These are phyloP conservation scores for Serripes groenlandicus DNA, from an alignment of 2,888 invertebrate genomes.

Conservation along the genomic window DNA sequence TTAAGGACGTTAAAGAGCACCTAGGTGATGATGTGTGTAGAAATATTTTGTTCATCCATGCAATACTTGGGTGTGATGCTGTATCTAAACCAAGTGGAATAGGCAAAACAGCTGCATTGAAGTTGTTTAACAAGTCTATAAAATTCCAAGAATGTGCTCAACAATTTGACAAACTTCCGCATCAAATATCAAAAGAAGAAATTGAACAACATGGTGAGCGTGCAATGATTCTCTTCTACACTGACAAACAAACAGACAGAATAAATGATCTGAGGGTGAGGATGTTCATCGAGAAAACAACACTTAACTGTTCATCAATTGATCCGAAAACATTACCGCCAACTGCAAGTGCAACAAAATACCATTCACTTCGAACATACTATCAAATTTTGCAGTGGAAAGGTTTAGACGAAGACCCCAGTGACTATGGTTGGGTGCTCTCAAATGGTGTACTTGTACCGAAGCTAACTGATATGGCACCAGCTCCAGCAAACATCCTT, in stretches of 20 bases:
- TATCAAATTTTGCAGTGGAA: no score
- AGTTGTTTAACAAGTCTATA: background rate
- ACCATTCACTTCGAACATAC: no score
- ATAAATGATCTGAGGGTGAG: background rate
- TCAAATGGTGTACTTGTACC: background rate
- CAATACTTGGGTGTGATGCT: background rate
- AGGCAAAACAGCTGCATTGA: background rate
- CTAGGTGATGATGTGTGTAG: background rate
- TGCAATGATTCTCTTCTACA: slow-evolving; percentile 1
- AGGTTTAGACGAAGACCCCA: no score
- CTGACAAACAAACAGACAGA: background rate
- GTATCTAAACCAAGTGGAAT: background rate
- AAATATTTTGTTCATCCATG: background rate
- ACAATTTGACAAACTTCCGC: background rate
- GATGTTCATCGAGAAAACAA: background rate
- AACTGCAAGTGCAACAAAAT: no score
- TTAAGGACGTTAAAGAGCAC: background rate
- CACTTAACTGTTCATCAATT: background rate
- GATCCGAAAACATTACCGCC: no score
- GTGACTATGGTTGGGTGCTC: no score
- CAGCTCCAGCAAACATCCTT: background rate
- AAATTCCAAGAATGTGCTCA: background rate
- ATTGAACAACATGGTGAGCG: background rate
- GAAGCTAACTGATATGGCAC: background rate
- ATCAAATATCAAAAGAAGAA: background rate